These are phyloP conservation scores for Enteromius fasciolatus DNA, from an alignment of 2,797 vertebrate genomes.

Conservation along the genomic window DNA sequence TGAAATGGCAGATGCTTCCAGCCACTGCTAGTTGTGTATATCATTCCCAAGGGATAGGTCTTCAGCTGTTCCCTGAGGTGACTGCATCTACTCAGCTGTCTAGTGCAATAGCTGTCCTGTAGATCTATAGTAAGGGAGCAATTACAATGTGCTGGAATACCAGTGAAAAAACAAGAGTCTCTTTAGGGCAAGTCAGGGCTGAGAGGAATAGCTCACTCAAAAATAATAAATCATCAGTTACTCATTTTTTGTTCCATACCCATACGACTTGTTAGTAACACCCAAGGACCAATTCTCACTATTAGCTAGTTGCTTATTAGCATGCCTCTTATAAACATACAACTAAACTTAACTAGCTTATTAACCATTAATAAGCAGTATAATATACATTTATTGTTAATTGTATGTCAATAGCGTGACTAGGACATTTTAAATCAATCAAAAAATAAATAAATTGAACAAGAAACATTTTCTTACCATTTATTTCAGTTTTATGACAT, in stretches of 20 bases:
- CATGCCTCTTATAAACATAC: no score
- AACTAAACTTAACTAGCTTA: no score
- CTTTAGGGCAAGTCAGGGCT: background rate
- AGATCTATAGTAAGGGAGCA: background rate
- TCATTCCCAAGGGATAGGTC: slow-evolving; percentile 5
- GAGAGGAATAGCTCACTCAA: background rate
- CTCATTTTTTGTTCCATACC: no score
- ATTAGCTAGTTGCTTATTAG: no score
- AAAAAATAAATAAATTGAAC: no score
- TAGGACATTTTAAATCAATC: no score
- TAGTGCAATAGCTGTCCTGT: background rate
- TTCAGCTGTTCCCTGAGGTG: slow-evolving; percentile 24
- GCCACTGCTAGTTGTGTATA: slow-evolving; percentile 1
- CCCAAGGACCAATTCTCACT: no score
- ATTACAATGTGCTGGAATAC: background rate
- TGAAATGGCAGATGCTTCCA: slow-evolving; percentile 23
- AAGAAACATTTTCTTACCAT: slow-evolving; percentile 7
- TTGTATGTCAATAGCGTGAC: no score
- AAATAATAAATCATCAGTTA: background rate
- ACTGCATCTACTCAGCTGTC: background rate
- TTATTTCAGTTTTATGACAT: slow-evolving; percentile 50
- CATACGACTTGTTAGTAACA: no score
- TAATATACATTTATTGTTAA: no score
- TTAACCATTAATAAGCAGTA: no score
- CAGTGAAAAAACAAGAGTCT: background rate